Evolutionary conservation across 2,888 invertebrate species (phyloP).

Genomic region (Lissonota sp.): DNA sequence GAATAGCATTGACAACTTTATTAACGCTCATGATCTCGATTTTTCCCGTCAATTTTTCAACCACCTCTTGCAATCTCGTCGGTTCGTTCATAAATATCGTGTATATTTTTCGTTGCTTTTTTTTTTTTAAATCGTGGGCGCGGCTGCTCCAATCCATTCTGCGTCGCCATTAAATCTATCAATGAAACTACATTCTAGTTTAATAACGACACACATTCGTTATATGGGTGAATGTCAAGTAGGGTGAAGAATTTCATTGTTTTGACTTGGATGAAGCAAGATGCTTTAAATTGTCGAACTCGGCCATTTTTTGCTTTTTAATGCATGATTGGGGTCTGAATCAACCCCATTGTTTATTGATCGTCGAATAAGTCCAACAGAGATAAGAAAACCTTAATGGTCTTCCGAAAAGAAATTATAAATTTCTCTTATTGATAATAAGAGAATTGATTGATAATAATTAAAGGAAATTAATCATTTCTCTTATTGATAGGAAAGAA

Average conservation of each 20-base stretch:
- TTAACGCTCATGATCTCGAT: conserved; percentile 19
- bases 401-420: too few relatives aligned
- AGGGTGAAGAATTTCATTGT: too few relatives aligned
- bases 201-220: conserved; percentile 23
- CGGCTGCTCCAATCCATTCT: conserved; percentile 6
- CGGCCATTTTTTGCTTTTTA: too few relatives aligned
- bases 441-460: too few relatives aligned
- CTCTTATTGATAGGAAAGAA: too few relatives aligned
- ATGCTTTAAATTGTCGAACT: neutral
- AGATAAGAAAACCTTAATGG: too few relatives aligned
- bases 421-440: too few relatives aligned
- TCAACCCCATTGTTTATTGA: too few relatives aligned
- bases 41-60: conserved; percentile 49
- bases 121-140: conserved; percentile 14
- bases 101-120: conserved; percentile 11
- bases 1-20: conserved; percentile 50
- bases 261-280: neutral
- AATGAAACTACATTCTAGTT: conserved; percentile 11
- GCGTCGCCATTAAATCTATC: conserved; percentile 39
- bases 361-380: too few relatives aligned
- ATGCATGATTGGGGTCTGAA: too few relatives aligned
- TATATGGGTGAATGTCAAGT: conserved; percentile 16
- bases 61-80: conserved; percentile 24
- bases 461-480: too few relatives aligned
- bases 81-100: neutral